Evolutionary conservation across 2,888 invertebrate genomes (phyloP).

Genomic region (Chymomyza caudatula): DNA sequence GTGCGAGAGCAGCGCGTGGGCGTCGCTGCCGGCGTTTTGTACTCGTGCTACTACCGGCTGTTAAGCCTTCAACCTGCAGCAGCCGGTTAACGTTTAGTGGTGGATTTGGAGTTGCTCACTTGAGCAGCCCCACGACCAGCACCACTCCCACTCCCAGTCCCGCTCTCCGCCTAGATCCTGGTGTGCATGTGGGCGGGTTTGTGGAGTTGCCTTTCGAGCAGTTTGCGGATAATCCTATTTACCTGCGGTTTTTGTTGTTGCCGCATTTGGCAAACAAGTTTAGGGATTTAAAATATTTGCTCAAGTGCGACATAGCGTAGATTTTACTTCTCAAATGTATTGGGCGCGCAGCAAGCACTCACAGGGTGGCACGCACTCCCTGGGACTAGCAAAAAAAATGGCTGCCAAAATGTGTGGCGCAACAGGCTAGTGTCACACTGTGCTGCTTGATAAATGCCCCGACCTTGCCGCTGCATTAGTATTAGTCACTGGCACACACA

Average conservation of each 20-base stretch:
- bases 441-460: background rate
- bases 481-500: slow-evolving; percentile 1
- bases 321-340: slow-evolving; percentile 76
- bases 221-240: slow-evolving; percentile 47
- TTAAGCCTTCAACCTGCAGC: background rate
- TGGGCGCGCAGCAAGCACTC: slow-evolving; percentile 60
- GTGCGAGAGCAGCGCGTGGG: slow-evolving; percentile 33
- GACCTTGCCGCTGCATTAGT: background rate
- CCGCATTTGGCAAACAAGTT: slow-evolving; percentile 5
- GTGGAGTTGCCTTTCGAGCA: slow-evolving; percentile 26
- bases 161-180: too few species aligned
- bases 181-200: too few species aligned
- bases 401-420: background rate
- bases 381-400: background rate
- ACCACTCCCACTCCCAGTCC: background rate
- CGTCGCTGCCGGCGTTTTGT: background rate
- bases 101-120: slow-evolving; percentile 42
- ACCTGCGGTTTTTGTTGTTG: background rate
- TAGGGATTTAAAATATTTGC: slow-evolving; percentile 48
- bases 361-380: slow-evolving; percentile 3
- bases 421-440: slow-evolving; percentile 5
- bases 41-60: too few species aligned
- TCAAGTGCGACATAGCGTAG: slow-evolving; percentile 72
- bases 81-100: slow-evolving; percentile 30
- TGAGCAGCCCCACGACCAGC: slow-evolving; percentile 31